Evolutionary conservation across 1,140 invertebrate genomes (phyloP), one percentile per base, ranked within the genome.

Genomic region (Prorops nasuta): DNA sequence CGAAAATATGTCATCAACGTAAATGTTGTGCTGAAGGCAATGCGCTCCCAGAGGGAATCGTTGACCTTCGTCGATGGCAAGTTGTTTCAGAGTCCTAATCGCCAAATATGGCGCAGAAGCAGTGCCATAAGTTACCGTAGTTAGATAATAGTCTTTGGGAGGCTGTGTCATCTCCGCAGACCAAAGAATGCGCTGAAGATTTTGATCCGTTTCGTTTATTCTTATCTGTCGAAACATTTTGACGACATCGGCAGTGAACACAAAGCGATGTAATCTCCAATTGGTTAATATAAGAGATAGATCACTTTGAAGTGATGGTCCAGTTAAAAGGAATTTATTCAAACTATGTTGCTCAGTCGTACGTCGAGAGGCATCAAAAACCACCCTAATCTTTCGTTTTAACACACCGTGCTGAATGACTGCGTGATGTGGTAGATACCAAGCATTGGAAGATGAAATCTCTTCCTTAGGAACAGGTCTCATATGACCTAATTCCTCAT

Each of bases 1-100:
- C 6, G 48, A 22, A 6, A 71, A 17, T 1, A 56, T n/a, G 36
- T 71, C 66, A 49, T 76, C 74, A 7, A 76, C 58, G 35, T 74
- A 76, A 8, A 70, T 38, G 46, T 76, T 58, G 2, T 56, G 37
- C 21, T 47, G 19, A 21, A 71, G 54, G 9, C 54, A 49, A 9
- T 12, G 10, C 10, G 45, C 21, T 0, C 54, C 57, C 6, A 37
- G 15, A 3, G 53, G 48, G 44, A 37, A 65, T 0, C 49, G 10
- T 20, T 51, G 10, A 20, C 49, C 8, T 31, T 62, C 32, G 20
- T 56, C 48, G 4, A 44, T 15, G 3, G 59, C 66, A 3, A 71
- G 35, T 35, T 64, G 46, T 12, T 54, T 31, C 1, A 72, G 24
- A 8, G 40, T 40, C 14, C 59, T 35, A 9, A 54, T 61, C 0